Evolutionary conservation across 2,797 vertebrate genomes (phyloP).

Genomic region (Mormyrus proboscirostris): DNA sequence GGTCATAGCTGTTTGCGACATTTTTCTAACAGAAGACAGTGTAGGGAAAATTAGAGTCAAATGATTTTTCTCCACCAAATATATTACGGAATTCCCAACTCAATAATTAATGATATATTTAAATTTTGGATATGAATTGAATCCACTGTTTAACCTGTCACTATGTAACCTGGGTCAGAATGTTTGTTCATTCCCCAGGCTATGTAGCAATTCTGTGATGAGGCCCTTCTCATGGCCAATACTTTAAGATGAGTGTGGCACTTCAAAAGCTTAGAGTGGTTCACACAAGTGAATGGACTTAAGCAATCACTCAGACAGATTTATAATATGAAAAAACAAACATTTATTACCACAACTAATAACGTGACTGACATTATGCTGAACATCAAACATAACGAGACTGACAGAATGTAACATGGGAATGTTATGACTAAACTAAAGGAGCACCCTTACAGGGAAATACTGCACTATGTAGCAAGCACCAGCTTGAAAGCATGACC

Average conservation of each 20-base stretch:
- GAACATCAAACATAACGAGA: not conserved
- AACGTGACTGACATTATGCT: not conserved
- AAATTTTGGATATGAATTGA: not conserved
- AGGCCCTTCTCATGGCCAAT: not conserved
- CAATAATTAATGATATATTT: not conserved
- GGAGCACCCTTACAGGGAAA: not conserved
- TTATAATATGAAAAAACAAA: not conserved
- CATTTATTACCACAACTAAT: not conserved
- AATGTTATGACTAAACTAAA: not conserved
- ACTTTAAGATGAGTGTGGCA: not conserved
- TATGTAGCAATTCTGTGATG: not conserved
- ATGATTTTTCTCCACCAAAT: not conserved
- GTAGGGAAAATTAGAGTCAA: not conserved
- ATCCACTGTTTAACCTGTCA: not conserved
- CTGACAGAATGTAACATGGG: not conserved
- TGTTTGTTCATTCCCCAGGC: not conserved
- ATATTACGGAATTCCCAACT: not conserved
- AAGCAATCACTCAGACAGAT: not conserved
- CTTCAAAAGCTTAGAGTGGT: not conserved
- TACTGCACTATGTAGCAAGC: not conserved
- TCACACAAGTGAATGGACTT: not conserved
- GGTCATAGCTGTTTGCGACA: not conserved
- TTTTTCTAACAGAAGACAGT: not conserved
- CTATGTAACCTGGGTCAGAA: not conserved
- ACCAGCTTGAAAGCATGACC: no score